Conservation (phyloP, 2,888 invertebrate species). For the Dynastes hyllus region DNA sequence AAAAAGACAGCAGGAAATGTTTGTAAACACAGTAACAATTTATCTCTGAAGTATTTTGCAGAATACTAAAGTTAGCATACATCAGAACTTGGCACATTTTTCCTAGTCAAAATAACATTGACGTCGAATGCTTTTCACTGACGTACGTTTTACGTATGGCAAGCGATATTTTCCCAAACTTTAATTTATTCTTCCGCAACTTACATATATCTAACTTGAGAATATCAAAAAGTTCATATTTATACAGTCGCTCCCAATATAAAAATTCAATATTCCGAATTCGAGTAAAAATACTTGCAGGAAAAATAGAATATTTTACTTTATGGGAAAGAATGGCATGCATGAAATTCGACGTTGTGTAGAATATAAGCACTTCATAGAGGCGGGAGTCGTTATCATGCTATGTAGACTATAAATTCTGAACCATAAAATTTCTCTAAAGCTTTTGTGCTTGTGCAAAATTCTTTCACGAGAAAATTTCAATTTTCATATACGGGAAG, state of each 20-base stretch:
- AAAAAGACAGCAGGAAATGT: no score
- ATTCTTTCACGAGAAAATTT: neutral
- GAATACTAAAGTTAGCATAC: no score
- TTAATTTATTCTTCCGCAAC: neutral
- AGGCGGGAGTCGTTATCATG: constrained; percentile 14
- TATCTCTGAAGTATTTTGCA: no score
- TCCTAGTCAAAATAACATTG: no score
- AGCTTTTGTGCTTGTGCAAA: neutral
- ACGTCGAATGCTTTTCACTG: no score
- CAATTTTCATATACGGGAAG: neutral
- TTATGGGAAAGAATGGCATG: neutral
- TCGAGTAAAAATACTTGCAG: neutral
- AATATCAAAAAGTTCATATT: neutral
- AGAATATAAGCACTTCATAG: constrained; percentile 3
- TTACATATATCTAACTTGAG: neutral
- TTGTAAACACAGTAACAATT: no score
- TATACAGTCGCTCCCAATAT: neutral
- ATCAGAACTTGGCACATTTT: no score
- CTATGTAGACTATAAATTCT: constrained; percentile 28
- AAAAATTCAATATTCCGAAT: constrained; percentile 20
- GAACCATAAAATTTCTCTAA: neutral
- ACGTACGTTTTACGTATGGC: no score
- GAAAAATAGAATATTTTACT: constrained; percentile 19
- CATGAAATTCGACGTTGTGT: constrained; percentile 5
- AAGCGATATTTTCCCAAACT: neutral